Percentiles rank a stretch among this genome's conserved stretches.
These are phyloP conservation scores for Erethizon dorsatum DNA, from an alignment of 2,797 vertebrate species.

Conservation along the genomic window DNA sequence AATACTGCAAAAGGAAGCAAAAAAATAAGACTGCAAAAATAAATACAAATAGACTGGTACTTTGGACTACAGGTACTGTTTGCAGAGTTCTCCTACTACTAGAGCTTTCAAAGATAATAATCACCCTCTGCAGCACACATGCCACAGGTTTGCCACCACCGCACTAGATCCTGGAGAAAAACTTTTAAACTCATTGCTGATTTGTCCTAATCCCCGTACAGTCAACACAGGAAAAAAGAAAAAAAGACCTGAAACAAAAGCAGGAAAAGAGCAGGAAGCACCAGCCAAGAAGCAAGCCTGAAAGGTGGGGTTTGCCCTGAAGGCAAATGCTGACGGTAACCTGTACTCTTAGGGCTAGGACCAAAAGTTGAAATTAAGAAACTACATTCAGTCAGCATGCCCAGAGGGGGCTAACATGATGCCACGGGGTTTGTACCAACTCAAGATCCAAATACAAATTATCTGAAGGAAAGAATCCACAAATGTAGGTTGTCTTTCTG, in stretches of 20 bases:
- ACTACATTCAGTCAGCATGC: background rate
- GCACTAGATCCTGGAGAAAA: background rate
- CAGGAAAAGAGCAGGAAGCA: conserved; percentile 55
- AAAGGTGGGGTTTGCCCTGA: background rate
- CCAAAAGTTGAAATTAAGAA: background rate
- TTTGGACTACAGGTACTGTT: background rate
- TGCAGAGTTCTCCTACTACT: background rate
- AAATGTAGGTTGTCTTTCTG: background rate
- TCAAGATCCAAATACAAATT: background rate
- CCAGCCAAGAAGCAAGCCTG: background rate
- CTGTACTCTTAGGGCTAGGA: background rate
- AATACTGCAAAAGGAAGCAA: background rate
- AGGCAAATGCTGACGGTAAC: background rate
- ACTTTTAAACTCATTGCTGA: background rate
- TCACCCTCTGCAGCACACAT: background rate
- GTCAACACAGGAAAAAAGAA: background rate
- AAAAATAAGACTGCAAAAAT: conserved; percentile 15
- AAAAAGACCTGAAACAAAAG: conserved; percentile 25
- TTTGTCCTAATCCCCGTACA: background rate
- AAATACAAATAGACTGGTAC: background rate
- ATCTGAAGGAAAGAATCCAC: background rate
- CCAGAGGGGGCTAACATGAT: background rate
- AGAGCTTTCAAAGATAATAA: background rate
- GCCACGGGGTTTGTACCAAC: background rate
- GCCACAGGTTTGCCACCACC: background rate